Evolutionary conservation across 2,888 invertebrate genomes (phyloP), one percentile per base, ranked within the genome.

Genomic region (Rhagium mordax): DNA sequence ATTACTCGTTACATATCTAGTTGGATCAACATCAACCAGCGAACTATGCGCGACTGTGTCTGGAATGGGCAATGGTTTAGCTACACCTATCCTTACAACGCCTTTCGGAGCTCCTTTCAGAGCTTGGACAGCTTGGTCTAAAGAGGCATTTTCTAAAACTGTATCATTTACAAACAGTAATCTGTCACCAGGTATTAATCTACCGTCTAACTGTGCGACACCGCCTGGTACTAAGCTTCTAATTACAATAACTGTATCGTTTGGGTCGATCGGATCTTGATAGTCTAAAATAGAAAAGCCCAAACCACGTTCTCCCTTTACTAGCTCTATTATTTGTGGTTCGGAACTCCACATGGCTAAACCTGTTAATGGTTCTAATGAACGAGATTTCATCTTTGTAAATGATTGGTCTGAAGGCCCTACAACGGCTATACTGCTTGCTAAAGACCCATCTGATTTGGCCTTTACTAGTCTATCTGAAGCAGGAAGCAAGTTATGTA

Each of bases 261-360:
- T 93, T 55, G 98, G 96, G 88, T 99, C 98, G 88, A 98, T 92
- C 33, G 99, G 99, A 90, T 99, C 99, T 89, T 94, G 93, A 87
- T 95, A 95, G 89, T 97, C 99, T 81, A 99, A 91, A 87, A 99
- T 98, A 77, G 98, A 98, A 90, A 99, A 99, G 75, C 99, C 99
- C 73, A 99, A 92, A 13, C 99, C 99, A 74, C 98, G 93, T 87
- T 98, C 98, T 77, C 98, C 98, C 89, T 99, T 99, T 73, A 95
- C 93, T 81, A 99, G 89, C 89, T 98, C 97, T 81, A 99, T 98
- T 77, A 98, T 94, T 87, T 98, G 96, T 53, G 98, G 97, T 85
- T 98, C 98, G 13, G 96, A 96, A 81, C 97, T 96, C 99, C 99
- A 99, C 96, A 98, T 98, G 48, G 98, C 98, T 81, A 99, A 90